A percentile compares a stretch with the other conserved stretches of the same genome.
Conservation (phyloP, 2,888 invertebrate species). For the Caenorhabditis sp. region DNA sequence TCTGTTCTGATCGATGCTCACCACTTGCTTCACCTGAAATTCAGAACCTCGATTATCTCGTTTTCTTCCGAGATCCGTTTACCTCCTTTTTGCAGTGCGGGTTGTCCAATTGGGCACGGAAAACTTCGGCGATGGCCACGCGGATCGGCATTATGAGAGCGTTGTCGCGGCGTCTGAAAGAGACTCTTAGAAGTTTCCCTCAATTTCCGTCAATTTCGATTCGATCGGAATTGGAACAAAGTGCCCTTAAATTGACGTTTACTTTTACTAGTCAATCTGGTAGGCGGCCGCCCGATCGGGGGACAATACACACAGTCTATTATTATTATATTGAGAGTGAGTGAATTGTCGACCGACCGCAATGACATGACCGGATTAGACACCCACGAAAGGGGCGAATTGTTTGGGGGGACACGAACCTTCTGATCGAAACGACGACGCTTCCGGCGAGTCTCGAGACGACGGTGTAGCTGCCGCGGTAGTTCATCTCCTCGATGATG, state of each 20-base stretch:
- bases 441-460: slow-evolving; percentile 75
- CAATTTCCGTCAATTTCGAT: too few species aligned
- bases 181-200: too few species aligned
- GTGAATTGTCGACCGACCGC: slow-evolving; percentile 11
- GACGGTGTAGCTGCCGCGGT: slow-evolving; percentile 80
- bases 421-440: slow-evolving; percentile 73
- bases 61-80: too few species aligned
- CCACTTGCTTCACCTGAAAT: slow-evolving; percentile 65
- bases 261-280: slow-evolving; percentile 36
- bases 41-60: too few species aligned
- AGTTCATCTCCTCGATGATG: slow-evolving; percentile 81
- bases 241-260: slow-evolving; percentile 41
- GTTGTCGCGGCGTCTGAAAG: slow-evolving; percentile 75
- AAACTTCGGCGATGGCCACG: slow-evolving; percentile 75
- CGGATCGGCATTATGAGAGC: slow-evolving; percentile 76
- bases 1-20: slow-evolving; percentile 70
- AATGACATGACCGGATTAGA: slow-evolving; percentile 48
- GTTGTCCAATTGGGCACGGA: slow-evolving; percentile 64
- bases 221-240: slow-evolving; percentile 6
- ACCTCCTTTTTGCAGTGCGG: slow-evolving; percentile 71
- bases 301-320: slow-evolving; percentile 21
- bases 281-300: slow-evolving; percentile 7
- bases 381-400: slow-evolving; percentile 5
- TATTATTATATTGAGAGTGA: slow-evolving; percentile 32
- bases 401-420: slow-evolving; percentile 56